A percentile compares a stretch with the other conserved stretches of the same genome.
Conservation (phyloP, 2,888 invertebrate species). For the Heliconius cydno region DNA sequence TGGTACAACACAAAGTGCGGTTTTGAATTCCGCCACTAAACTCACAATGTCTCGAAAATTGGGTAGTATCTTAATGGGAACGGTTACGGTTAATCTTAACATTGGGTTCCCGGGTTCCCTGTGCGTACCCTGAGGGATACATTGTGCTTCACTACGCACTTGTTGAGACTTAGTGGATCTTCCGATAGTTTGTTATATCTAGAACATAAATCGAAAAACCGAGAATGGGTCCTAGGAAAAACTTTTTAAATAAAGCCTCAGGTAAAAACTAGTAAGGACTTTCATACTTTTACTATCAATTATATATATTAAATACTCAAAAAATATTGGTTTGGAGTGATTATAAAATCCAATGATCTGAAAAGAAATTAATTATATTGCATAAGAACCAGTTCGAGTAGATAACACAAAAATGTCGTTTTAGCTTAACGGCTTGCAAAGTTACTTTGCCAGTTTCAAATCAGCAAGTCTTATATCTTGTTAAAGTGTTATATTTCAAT, state of each 20-base stretch:
- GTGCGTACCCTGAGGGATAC: too few species aligned
- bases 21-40: neutral
- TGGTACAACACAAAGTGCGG: neutral
- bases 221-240: too few species aligned
- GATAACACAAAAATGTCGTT: conserved; percentile 40
- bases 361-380: conserved; percentile 27
- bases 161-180: too few species aligned
- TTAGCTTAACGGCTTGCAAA: conserved; percentile 9
- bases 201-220: too few species aligned
- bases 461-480: neutral
- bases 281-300: neutral
- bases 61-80: too few species aligned
- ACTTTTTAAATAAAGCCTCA: too few species aligned
- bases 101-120: too few species aligned
- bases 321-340: neutral
- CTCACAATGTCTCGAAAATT: neutral
- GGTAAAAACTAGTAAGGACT: neutral
- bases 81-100: neutral
- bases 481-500: neutral
- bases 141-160: too few species aligned
- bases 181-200: too few species aligned
- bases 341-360: conserved; percentile 12
- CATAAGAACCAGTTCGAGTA: conserved; percentile 37
- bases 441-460: conserved; percentile 10
- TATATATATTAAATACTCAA: neutral